phyloP scores from a whole-genome alignment of 2,888 invertebrate species.

The Exephanes ischioxanthus region DNA sequence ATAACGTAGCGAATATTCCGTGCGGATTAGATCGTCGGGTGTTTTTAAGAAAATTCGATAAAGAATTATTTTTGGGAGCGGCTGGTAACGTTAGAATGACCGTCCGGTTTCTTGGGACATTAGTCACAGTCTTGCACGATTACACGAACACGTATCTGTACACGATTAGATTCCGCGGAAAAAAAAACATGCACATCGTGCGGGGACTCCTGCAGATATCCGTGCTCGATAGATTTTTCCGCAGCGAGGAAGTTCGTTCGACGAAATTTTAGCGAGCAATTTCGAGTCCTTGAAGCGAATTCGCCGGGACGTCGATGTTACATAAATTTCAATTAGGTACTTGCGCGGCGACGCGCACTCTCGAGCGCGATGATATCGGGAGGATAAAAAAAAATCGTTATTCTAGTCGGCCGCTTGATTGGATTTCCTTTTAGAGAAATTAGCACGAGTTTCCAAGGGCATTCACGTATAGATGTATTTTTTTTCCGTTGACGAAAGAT shows the following conservation, averaged over 20 bases:
- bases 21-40: constrained; percentile 13
- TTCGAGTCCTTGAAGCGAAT: constrained; percentile 64
- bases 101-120: constrained; percentile 10
- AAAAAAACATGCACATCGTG: neutral
- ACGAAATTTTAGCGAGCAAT: constrained; percentile 46
- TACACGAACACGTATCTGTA: constrained; percentile 24
- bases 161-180: neutral
- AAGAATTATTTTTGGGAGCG: constrained; percentile 45
- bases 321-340: constrained; percentile 66
- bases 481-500: constrained; percentile 38
- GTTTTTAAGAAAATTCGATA: neutral
- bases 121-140: constrained; percentile 52
- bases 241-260: constrained; percentile 15
- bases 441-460: constrained; percentile 1
- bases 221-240: constrained; percentile 6
- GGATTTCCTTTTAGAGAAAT: constrained; percentile 49
- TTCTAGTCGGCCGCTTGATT: constrained; percentile 41
- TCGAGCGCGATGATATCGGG: constrained; percentile 27
- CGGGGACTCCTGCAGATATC: neutral
- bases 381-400: constrained; percentile 40
- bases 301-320: constrained; percentile 59
- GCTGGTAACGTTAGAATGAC: constrained; percentile 25
- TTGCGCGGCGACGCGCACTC: constrained; percentile 37
- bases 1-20: neutral
- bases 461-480: constrained; percentile 14